Conservation (phyloP, 2,113 vertebrate genomes). For the Nerophis lumbriciformis region DNA sequence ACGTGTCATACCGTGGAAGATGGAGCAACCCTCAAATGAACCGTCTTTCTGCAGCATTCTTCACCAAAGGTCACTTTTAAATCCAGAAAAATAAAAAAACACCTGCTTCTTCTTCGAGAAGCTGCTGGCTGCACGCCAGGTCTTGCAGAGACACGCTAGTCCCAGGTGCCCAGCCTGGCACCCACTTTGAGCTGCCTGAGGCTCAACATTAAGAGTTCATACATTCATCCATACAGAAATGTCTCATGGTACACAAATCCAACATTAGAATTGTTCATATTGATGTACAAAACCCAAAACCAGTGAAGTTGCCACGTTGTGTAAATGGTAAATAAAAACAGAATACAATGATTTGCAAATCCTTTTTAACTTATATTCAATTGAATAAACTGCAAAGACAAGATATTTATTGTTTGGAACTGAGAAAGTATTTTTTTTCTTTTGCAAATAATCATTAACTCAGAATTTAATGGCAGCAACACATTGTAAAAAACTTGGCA, state of each 20-base stretch:
- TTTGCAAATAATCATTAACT: too few species aligned
- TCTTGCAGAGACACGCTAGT: conserved; percentile 56
- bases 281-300: background rate
- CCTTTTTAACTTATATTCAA: too few species aligned
- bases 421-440: too few species aligned
- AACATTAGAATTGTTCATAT: too few species aligned
- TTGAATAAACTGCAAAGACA: too few species aligned
- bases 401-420: too few species aligned
- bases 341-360: too few species aligned
- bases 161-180: conserved; percentile 60
- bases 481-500: too few species aligned
- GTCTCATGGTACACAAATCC: conserved; percentile 28
- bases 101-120: conserved; percentile 59
- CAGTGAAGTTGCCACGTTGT: too few species aligned
- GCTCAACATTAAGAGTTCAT: conserved; percentile 60
- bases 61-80: conserved; percentile 62
- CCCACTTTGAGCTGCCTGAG: conserved; percentile 56
- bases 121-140: conserved; percentile 48
- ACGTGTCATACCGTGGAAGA: background rate
- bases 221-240: conserved; percentile 48
- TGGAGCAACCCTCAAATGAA: conserved; percentile 46
- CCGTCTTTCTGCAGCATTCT: conserved; percentile 43
- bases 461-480: too few species aligned
- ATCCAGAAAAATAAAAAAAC: conserved; percentile 69
- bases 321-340: too few species aligned